Conservation (phyloP, 2,797 vertebrate species). For the Sebastes jordani region DNA sequence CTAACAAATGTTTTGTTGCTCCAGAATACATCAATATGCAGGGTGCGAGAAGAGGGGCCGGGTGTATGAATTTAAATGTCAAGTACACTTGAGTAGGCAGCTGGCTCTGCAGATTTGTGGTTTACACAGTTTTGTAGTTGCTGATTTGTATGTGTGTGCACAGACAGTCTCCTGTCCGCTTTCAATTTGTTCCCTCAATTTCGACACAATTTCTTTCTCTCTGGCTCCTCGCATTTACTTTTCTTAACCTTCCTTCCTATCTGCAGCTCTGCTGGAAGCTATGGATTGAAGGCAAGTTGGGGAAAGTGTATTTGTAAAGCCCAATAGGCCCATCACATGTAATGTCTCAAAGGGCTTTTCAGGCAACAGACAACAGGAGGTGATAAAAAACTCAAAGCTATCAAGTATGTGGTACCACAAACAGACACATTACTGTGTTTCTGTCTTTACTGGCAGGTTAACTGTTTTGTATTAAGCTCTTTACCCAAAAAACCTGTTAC, state of each 20-base stretch:
- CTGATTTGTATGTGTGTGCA: neutral
- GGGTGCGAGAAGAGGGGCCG: neutral
- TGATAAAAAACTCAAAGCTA: neutral
- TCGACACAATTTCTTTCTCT: neutral
- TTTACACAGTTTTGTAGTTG: neutral
- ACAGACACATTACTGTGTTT: neutral
- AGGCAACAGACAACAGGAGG: neutral
- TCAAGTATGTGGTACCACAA: neutral
- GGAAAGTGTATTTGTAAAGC: conserved; percentile 1
- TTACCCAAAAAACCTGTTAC: no score
- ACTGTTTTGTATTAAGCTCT: neutral
- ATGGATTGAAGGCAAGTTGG: neutral
- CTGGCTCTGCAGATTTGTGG: conserved; percentile 16
- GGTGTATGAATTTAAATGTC: conserved; percentile 25
- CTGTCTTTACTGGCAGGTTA: neutral
- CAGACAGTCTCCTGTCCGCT: neutral
- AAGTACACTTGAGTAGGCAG: conserved; percentile 8
- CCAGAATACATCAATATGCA: conserved; percentile 5
- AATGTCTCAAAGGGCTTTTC: neutral
- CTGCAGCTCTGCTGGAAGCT: neutral
- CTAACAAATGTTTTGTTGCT: neutral
- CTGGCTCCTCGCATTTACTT: neutral
- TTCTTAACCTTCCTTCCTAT: neutral
- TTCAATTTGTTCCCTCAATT: neutral
- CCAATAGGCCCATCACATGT: neutral